phyloP scores from a whole-genome alignment of 1,140 invertebrate species.

The Mya arenaria region DNA sequence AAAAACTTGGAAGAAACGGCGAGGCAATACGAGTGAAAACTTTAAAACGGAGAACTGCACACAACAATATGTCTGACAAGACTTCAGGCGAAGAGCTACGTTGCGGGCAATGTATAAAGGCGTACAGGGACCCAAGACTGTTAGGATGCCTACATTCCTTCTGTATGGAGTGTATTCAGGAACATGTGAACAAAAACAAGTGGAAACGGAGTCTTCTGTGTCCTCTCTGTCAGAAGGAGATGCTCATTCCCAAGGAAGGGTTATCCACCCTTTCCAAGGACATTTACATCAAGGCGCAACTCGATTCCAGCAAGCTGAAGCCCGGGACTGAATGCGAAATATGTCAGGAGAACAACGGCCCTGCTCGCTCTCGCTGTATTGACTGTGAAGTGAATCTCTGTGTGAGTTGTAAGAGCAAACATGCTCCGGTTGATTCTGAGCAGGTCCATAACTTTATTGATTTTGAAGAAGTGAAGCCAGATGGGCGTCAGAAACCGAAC shows the following conservation, averaged over 20 bases:
- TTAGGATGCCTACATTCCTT: constrained; percentile 48
- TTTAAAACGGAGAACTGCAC: background rate
- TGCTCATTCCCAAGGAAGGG: constrained; percentile 48
- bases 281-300: constrained; percentile 35
- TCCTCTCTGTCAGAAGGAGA: constrained; percentile 50
- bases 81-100: constrained; percentile 3
- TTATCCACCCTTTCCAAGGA: constrained; percentile 15
- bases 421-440: constrained; percentile 28
- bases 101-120: constrained; percentile 44
- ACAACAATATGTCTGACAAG: background rate
- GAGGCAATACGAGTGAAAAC: too few relatives aligned
- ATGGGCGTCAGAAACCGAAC: background rate
- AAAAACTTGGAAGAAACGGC: too few relatives aligned
- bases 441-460: constrained; percentile 51
- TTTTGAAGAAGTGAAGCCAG: constrained; percentile 6
- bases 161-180: constrained; percentile 45
- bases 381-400: constrained; percentile 52
- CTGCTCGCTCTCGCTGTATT: constrained; percentile 30
- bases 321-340: constrained; percentile 32
- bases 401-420: constrained; percentile 27
- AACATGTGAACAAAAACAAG: constrained; percentile 46
- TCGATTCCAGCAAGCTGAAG: constrained; percentile 22
- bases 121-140: constrained; percentile 35
- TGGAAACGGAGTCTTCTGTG: constrained; percentile 49
- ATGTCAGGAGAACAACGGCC: constrained; percentile 10